Evolutionary conservation across 2,797 vertebrate genomes (phyloP).

Genomic region (Gymnoscopelus microlampas): DNA sequence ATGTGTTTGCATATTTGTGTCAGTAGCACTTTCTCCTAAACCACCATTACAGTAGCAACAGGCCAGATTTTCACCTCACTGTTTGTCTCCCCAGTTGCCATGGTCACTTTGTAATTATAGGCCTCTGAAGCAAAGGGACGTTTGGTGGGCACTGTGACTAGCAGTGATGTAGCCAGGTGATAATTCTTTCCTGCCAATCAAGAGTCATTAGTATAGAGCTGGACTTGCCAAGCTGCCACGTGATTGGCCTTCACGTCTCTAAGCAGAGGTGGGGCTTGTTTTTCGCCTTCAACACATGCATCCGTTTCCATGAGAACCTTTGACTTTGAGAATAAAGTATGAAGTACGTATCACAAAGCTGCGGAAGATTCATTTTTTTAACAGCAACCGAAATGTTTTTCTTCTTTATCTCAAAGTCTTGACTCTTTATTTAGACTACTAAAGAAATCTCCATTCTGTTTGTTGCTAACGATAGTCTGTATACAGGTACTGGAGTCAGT

Average conservation of each 20-base stretch:
- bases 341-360: too few species aligned
- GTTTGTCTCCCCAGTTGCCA: slow-evolving; percentile 67
- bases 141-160: slow-evolving; percentile 56
- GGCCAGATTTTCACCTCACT: slow-evolving; percentile 48
- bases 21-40: slow-evolving; percentile 62
- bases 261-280: not conserved
- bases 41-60: slow-evolving; percentile 44
- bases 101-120: slow-evolving; percentile 35
- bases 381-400: too few species aligned
- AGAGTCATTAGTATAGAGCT: not conserved
- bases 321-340: not conserved
- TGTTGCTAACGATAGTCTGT: too few species aligned
- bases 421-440: too few species aligned
- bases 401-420: too few species aligned
- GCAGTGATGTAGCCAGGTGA: slow-evolving; percentile 39
- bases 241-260: not conserved
- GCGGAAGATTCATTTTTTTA: too few species aligned
- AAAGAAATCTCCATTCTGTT: too few species aligned
- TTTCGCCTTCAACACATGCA: not conserved
- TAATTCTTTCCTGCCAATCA: slow-evolving; percentile 54
- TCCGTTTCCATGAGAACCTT: not conserved
- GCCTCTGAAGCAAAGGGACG: slow-evolving; percentile 39
- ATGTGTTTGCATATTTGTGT: slow-evolving; percentile 69
- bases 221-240: not conserved
- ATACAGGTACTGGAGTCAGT: too few species aligned